Evolutionary conservation across 2,888 invertebrate genomes (phyloP).

Genomic region (Octonoba sinensis): DNA sequence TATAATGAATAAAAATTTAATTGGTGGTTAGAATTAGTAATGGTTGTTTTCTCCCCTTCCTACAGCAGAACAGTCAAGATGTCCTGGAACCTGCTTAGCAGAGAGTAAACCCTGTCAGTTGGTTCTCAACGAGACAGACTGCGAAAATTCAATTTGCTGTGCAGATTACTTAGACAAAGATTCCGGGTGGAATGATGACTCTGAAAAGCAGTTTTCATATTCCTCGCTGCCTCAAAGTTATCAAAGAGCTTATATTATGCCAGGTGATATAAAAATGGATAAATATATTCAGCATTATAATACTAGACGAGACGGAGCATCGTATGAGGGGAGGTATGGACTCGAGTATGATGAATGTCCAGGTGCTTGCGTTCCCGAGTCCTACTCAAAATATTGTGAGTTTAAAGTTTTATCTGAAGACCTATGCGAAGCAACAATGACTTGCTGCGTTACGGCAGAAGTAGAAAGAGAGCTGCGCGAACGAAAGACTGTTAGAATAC

Average conservation of each 20-base stretch:
- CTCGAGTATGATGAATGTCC: neutral
- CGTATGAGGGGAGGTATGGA: neutral
- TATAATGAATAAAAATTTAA: too few species aligned
- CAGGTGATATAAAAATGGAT: too few species aligned
- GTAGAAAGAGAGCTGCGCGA: neutral
- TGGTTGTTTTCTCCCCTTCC: too few species aligned
- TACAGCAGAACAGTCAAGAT: neutral
- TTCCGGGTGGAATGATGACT: neutral
- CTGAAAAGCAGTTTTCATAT: neutral
- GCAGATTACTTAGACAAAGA: neutral
- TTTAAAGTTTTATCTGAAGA: neutral
- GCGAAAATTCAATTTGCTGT: neutral
- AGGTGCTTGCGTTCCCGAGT: neutral
- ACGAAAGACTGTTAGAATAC: neutral
- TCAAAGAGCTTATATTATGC: too few species aligned
- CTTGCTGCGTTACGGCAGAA: constrained; percentile 1
- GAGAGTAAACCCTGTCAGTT: neutral
- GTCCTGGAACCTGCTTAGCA: constrained; percentile 25
- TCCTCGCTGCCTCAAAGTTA: neutral
- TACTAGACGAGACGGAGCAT: too few species aligned
- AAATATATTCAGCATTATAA: too few species aligned
- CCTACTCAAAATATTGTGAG: neutral
- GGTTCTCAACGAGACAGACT: neutral
- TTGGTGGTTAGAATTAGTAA: too few species aligned
- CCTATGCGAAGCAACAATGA: neutral